Evolutionary conservation across 2,113 vertebrate genomes (phyloP).

Genomic region (Lagopus leucura): DNA sequence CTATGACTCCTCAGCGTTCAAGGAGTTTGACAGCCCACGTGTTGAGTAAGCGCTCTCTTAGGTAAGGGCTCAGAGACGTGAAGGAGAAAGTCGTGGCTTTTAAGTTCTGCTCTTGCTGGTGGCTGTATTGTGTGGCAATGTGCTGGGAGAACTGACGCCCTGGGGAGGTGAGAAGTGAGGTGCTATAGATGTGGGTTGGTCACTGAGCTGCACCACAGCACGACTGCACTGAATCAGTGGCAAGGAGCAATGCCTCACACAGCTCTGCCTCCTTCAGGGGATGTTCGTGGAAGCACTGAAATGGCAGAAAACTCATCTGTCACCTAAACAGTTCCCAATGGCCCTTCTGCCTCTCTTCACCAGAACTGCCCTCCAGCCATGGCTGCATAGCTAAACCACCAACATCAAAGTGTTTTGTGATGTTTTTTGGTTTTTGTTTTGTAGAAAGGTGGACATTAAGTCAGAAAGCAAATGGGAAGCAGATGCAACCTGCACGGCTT

Average conservation of each 20-base stretch:
- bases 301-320: neutral
- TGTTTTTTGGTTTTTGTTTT: too few relatives aligned
- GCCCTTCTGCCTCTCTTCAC: neutral
- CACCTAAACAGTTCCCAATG: neutral
- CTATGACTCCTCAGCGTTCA: neutral
- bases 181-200: neutral
- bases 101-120: neutral
- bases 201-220: neutral
- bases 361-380: neutral
- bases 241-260: neutral
- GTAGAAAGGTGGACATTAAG: accelerated
- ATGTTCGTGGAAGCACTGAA: neutral
- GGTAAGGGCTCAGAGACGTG: neutral
- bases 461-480: neutral
- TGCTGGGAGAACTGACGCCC: neutral
- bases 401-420: neutral
- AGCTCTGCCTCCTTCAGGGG: neutral
- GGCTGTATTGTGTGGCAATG: neutral
- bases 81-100: neutral
- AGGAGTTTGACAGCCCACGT: neutral
- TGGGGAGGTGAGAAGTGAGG: neutral
- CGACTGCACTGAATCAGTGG: neutral
- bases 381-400: neutral
- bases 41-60: neutral
- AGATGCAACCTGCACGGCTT: accelerated